Evolutionary conservation across 30 jellyfish, hydroid and myxozoan species (phyloP).

Genomic region (Euphysa ruthae): DNA sequence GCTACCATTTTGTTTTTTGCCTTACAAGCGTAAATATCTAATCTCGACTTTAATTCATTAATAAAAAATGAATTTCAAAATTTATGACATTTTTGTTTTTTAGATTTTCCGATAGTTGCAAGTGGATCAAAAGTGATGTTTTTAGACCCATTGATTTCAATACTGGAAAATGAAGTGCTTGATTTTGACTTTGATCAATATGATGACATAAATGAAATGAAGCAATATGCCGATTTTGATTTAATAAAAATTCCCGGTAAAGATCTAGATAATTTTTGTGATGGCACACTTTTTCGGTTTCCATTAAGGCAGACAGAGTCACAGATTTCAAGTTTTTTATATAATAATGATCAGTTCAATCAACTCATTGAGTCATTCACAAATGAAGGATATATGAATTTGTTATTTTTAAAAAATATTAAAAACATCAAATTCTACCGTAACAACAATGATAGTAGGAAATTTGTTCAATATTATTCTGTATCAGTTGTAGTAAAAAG

Average conservation of each 20-base stretch:
- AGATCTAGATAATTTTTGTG: constrained; percentile 12
- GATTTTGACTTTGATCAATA: background rate
- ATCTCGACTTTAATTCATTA: no score
- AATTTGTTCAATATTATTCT: constrained; percentile 22
- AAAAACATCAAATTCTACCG: constrained; percentile 29
- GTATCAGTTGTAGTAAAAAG: background rate
- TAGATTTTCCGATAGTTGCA: constrained; percentile 49
- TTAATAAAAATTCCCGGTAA: background rate
- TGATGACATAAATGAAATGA: background rate
- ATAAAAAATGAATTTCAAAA: no score
- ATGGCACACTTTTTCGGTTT: constrained; percentile 56
- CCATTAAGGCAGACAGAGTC: constrained; percentile 43
- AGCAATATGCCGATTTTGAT: constrained; percentile 3
- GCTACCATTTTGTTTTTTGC: no score
- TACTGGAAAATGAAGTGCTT: constrained; percentile 9
- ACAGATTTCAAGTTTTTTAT: constrained; percentile 33
- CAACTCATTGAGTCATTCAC: constrained; percentile 29
- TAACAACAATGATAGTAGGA: constrained; percentile 6
- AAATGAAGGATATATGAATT: constrained; percentile 43
- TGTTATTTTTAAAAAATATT: constrained; percentile 40
- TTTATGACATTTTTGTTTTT: no score
- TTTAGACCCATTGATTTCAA: constrained; percentile 43
- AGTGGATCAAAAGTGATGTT: constrained; percentile 26
- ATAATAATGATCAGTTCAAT: constrained; percentile 13
- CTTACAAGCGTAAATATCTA: no score